Evolutionary conservation across 2,797 vertebrate genomes (phyloP).

Genomic region (Lepilemur septentrionalis): DNA sequence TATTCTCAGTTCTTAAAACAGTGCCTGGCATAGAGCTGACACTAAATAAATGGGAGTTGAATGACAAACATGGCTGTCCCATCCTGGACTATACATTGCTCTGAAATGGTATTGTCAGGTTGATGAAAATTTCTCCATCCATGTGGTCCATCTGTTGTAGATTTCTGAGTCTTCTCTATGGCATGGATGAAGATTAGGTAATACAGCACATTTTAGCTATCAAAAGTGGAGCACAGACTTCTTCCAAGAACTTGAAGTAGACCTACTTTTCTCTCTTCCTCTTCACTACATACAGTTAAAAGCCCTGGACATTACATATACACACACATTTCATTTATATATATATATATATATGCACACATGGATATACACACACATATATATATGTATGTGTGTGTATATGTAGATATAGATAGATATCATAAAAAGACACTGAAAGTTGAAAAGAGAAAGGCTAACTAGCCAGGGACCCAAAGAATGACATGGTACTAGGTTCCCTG

Average conservation of each 20-base stretch:
- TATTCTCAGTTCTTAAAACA: background rate
- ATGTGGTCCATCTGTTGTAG: background rate
- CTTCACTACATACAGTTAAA: background rate
- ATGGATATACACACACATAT: no score
- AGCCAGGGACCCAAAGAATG: background rate
- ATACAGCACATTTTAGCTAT: background rate
- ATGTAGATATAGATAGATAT: no score
- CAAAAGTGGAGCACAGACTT: constrained; percentile 26
- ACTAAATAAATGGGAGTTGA: background rate
- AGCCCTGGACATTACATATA: background rate
- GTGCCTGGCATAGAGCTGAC: background rate
- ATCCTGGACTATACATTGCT: background rate
- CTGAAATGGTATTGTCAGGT: background rate
- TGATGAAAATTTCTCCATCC: background rate
- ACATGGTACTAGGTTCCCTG: background rate
- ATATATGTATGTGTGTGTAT: no score
- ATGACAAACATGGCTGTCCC: background rate
- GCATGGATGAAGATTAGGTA: background rate
- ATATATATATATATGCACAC: no score
- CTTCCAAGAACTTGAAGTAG: constrained; percentile 4
- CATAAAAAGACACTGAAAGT: background rate
- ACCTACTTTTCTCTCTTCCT: background rate
- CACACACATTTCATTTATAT: no score
- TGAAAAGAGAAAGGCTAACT: background rate
- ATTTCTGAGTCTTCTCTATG: background rate